Base-by-base conservation (phyloP, 2,888 invertebrate species). In the Troides aeacus region DNA sequence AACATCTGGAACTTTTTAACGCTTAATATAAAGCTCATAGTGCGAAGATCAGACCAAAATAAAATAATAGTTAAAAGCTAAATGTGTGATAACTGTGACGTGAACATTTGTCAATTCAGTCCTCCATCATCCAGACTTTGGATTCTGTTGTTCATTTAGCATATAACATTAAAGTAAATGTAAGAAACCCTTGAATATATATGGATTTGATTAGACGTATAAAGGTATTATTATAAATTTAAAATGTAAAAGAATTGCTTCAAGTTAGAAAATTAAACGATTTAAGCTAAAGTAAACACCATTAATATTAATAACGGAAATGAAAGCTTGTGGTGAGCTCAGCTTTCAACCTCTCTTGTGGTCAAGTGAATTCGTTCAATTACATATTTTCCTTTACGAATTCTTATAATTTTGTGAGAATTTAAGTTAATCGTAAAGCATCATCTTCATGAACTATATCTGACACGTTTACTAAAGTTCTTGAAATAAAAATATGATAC, bases 231-330 rank as follows among this genome's bases (percentile, higher is more conserved):
- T 53, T n/a, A 53, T 6, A 12, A 53, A 5, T n/a, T 18, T 18
- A 53, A 53, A 4, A 18, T 53, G n/a, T 12, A n/a, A n/a, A 10
- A 7, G n/a, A 6, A n/a, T 12, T 2, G 18, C 17, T 50, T 50
- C 4, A 57, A 57, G 12, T 2, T 7, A 6, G 23, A 21, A 57
- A 12, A 21, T 53, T 50, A 62, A 62, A 42, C 62, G 42, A 10
- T 67, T 61, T 50, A 58, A 69, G 46, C 57, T 57, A 57, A 42
- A 65, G 61, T 30, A 30, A 69, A 62, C 56, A 57, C 46, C 65
- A 62, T 69, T 69, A 69, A 69, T 69, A 69, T 69, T 69, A 56
- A 69, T 69, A 69, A 69, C 23, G 64, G 69, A 69, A 64, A 68
- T 68, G 64, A 68, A 64, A 62, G 61, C 69, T 57, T 60, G 68